Percentiles rank a stretch among this genome's conserved stretches.
Evolutionary conservation across 2,113 vertebrate genomes (phyloP).

Genomic region (Hypomesus transpacificus): DNA sequence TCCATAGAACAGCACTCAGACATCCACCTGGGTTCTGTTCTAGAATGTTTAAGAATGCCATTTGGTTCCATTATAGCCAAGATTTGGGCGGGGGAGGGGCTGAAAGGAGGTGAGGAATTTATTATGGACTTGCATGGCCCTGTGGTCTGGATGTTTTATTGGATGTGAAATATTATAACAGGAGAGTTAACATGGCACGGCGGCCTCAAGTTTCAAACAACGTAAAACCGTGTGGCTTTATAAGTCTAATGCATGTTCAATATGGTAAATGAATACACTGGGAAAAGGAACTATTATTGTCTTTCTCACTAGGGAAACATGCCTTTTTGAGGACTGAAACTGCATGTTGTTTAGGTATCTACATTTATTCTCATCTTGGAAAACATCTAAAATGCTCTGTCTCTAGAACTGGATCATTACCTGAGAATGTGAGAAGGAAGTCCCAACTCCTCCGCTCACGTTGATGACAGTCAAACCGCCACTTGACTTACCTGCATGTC

Average conservation of each 20-base stretch:
- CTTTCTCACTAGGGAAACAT: no score
- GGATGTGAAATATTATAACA: constrained; percentile 4
- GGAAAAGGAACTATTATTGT: not conserved
- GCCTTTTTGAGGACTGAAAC: no score
- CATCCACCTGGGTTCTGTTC: not conserved
- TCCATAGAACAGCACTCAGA: constrained; percentile 6
- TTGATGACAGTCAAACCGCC: no score
- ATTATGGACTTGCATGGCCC: not conserved
- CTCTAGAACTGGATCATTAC: no score
- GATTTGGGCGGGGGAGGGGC: not conserved
- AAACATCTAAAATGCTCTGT: no score
- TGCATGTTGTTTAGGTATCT: no score
- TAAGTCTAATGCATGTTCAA: not conserved
- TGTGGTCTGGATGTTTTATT: constrained; percentile 3
- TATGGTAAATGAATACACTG: not conserved
- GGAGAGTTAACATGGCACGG: not conserved
- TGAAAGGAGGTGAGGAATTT: constrained; percentile 5
- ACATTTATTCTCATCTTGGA: no score
- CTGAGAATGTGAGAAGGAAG: no score
- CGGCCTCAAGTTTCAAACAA: not conserved
- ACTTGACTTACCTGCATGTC: no score
- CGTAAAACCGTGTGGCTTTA: not conserved
- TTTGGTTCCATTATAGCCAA: constrained; percentile 5
- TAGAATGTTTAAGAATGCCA: not conserved
- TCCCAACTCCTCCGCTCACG: no score